Evolutionary conservation across 2,888 invertebrate species (phyloP).

Genomic region (Erannis defoliaria): DNA sequence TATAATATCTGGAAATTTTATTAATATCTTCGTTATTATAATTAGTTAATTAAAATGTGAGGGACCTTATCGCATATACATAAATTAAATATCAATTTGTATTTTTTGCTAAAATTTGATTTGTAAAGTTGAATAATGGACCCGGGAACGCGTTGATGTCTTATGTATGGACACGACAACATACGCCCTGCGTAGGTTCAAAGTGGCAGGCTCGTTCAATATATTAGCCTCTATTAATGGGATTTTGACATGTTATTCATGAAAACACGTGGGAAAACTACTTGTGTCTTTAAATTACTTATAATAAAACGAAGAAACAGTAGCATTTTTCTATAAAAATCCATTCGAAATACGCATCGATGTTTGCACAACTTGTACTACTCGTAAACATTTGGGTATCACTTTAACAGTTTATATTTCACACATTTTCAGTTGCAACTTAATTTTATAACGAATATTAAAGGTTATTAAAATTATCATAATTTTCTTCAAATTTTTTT

Average conservation of each 20-base stretch:
- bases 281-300: not conserved
- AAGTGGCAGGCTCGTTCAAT: not conserved
- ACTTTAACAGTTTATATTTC: slow-evolving; percentile 2
- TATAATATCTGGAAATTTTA: not conserved
- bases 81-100: not conserved
- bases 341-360: not conserved
- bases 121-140: not conserved
- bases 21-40: not conserved
- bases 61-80: not conserved
- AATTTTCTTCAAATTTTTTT: too few relatives aligned
- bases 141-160: slow-evolving; percentile 74
- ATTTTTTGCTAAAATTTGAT: not conserved
- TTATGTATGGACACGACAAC: slow-evolving; percentile 57
- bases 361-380: slow-evolving; percentile 17
- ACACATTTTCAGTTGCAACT: slow-evolving; percentile 2
- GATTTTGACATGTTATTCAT: slow-evolving; percentile 8
- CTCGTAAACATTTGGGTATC: slow-evolving; percentile 12
- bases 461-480: not conserved
- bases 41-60: slow-evolving; percentile 4
- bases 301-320: not conserved
- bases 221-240: not conserved
- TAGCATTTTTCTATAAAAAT: not conserved
- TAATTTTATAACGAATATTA: not conserved
- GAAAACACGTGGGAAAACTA: not conserved
- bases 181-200: not conserved